Evolutionary conservation across 2,797 vertebrate genomes (phyloP).

Genomic region (Lepus townsendii): DNA sequence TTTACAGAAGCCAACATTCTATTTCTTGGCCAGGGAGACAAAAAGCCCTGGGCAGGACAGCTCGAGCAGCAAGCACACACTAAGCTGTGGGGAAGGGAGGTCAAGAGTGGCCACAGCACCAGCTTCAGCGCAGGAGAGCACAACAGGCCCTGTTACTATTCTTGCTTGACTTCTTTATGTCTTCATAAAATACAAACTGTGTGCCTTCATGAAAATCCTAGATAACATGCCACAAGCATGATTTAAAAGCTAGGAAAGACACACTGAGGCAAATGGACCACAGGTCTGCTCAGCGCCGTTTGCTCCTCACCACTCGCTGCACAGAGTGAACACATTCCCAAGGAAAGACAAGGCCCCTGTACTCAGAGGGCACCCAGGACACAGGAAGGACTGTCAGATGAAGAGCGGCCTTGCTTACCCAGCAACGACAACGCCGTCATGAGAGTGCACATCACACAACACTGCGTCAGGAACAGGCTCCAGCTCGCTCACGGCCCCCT

Average conservation of each 20-base stretch:
- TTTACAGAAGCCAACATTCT: constrained; percentile 65
- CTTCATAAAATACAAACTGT: constrained; percentile 73
- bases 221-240: constrained; percentile 46
- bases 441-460: constrained; percentile 94
- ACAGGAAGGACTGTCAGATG: background rate
- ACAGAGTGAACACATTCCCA: background rate
- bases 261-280: constrained; percentile 31
- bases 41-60: constrained; percentile 3
- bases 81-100: background rate
- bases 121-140: constrained; percentile 2
- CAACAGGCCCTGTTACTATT: constrained; percentile 8
- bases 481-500: constrained; percentile 95
- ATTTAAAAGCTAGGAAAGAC: constrained; percentile 48
- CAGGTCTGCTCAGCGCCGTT: background rate
- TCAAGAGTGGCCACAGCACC: background rate
- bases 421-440: constrained; percentile 93
- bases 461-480: constrained; percentile 95
- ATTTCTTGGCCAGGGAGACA: constrained; percentile 52
- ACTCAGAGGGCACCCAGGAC: background rate
- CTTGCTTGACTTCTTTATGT: constrained; percentile 73
- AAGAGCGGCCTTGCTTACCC: constrained; percentile 91
- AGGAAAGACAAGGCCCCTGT: background rate
- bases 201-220: constrained; percentile 71
- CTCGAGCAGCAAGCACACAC: background rate
- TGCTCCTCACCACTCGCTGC: background rate